Evolutionary conservation across 2,113 vertebrate genomes (phyloP), one percentile per base, ranked within the genome.

Genomic region (Aspidoscelis tigris): DNA sequence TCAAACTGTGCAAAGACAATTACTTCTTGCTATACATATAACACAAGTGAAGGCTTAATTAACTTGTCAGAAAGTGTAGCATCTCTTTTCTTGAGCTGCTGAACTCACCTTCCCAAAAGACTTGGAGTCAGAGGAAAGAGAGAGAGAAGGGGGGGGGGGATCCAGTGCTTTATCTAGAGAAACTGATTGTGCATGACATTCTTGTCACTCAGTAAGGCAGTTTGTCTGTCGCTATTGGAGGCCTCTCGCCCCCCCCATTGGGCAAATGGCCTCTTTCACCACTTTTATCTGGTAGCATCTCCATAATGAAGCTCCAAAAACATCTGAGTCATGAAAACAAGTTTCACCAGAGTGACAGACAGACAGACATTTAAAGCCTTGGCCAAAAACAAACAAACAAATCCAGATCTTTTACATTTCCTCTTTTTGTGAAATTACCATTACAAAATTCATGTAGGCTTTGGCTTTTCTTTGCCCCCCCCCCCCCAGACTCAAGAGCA

Each of bases 11-110:
- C 94, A 95, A 95, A 95, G 96, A 96, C 95, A 96, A 95, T 96
- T 95, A 93, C 94, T 92, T 91, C 93, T 95, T 94, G 85, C 93
- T 90, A 88, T 93, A 95, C 93, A 94, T 96, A 94, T 96, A 96
- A 95, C 95, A 90, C 94, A 96, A 95, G 90, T 96, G 96, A 96
- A 96, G 95, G 95, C 95, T 96, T 96, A 96, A 96, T 96, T 96
- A 96, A 95, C 94, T 96, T 96, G 95, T 96, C 96, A 96, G 93
- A 95, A 95, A 92, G 69, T 69, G 53, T 93, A 91, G 95, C 94
- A 95, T 94, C 93, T 95, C 93, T 92, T 96, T 95, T 95, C 93
- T 95, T 90, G 93, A 94, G 95, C 93, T 94, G 92, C 92, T 95
- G 92, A 93, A 95, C 93, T 91, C 92, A 94, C 93, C 92, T 96